Conservation (phyloP, 2,888 invertebrate genomes). For the Trachelus troglodyta region DNA sequence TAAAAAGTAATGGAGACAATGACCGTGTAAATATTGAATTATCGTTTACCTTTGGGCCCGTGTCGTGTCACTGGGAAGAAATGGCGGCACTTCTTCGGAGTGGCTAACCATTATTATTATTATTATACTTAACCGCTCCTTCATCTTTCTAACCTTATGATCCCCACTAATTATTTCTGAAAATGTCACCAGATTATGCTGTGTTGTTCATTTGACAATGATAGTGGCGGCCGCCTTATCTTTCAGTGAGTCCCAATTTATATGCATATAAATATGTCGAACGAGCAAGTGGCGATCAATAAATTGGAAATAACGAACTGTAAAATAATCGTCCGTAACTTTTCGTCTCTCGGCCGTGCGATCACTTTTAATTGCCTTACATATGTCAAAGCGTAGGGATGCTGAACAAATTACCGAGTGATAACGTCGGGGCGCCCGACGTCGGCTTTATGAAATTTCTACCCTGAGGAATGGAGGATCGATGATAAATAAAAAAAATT, state of each 20-base stretch:
- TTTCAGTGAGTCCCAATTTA: neutral
- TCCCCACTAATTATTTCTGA: constrained; percentile 20
- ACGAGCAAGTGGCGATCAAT: neutral
- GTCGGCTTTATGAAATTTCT: too few species aligned
- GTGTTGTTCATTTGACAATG: neutral
- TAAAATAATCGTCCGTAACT: constrained; percentile 2
- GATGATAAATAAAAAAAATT: too few species aligned
- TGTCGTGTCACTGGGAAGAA: neutral
- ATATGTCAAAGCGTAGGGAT: too few species aligned
- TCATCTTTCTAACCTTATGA: neutral
- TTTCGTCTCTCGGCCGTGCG: neutral
- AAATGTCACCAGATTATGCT: constrained; percentile 1
- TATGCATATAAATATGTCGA: too few species aligned
- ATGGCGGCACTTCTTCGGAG: too few species aligned
- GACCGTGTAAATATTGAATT: constrained; percentile 35
- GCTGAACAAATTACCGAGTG: too few species aligned
- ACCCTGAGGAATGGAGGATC: too few species aligned
- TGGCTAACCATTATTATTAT: too few species aligned
- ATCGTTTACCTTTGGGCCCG: constrained; percentile 36
- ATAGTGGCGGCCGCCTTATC: constrained; percentile 2
- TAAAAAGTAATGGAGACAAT: constrained; percentile 38
- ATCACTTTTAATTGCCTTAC: too few species aligned
- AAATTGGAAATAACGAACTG: constrained; percentile 10
- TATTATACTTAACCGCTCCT: too few species aligned
- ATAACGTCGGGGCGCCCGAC: too few species aligned